Evolutionary conservation across 35 echinoderm and acorn worm genomes (phyloP), one percentile per base, ranked within the genome.

Genomic region (Amphiura filiformis): DNA sequence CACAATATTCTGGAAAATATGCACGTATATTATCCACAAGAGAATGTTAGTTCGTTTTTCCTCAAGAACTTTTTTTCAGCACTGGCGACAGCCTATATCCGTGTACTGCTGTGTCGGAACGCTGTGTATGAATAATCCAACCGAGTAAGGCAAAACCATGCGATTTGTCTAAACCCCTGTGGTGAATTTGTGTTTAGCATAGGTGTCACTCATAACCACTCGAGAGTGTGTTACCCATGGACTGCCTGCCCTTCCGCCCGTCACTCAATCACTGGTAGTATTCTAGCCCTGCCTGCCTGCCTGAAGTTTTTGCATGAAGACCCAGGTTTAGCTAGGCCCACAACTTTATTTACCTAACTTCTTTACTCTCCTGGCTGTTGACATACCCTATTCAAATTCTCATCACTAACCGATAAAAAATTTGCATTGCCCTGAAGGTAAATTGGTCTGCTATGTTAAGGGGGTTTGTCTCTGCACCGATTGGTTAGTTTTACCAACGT

Each of bases 331-430:
- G 61, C 28, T 70, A 4, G 61, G 26, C 61, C 61, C 41, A 70
- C 15, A 70, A 61, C 56, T 20, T 36, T 85, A 40, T 85, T 85
- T 85, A 85, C 83, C 83, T 70, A 85, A 64, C 83, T 85, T 85
- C 83, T 85, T 85, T 56, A 28, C 32, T 61, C 56, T 22, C 44
- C 34, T 85, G 83, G 39, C 52, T 85, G 47, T 56, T 22, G 9
- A 70, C 61, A 26, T 70, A 70, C 49, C 47, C 83, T 61, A 65
- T 85, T 85, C 83, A 85, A 85, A 65, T 70, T 70, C 83, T 61
- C 83, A 85, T 85, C 83, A 85, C 83, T 61, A 64, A 56, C 83
- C 83, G 47, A 85, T 85, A 70, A 56, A 85, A 85, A 85, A 85
- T 85, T 65, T 85, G 83, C 83, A 85, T 70, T 61, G 83, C 83